Percentiles rank a stretch among this genome's conserved stretches.
Evolutionary conservation across 2,797 vertebrate genomes (phyloP).

Genomic region (Sebastes taczanowskii): DNA sequence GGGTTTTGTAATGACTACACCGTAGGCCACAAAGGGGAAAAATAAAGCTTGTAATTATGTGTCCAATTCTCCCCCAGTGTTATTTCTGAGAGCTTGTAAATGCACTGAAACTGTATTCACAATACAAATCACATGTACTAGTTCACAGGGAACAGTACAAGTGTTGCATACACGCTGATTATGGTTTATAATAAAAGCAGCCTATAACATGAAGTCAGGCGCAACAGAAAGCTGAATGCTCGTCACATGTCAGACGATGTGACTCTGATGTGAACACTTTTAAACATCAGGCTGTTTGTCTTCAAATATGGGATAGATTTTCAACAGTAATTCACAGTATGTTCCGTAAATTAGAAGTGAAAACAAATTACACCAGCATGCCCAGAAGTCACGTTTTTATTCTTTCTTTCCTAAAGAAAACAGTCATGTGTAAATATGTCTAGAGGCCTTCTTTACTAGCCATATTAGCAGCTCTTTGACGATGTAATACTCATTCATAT

Average conservation of each 20-base stretch:
- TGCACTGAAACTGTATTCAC: neutral
- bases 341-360: neutral
- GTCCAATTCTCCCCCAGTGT: too few relatives aligned
- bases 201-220: too few relatives aligned
- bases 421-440: neutral
- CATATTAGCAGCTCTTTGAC: too few relatives aligned
- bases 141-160: neutral
- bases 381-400: neutral
- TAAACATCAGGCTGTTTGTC: neutral
- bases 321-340: neutral
- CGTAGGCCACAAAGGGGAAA: too few relatives aligned
- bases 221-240: neutral
- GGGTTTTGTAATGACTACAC: too few relatives aligned
- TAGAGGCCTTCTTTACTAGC: neutral
- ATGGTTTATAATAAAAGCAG: too few relatives aligned
- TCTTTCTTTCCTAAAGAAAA: neutral
- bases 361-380: neutral
- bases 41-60: too few relatives aligned
- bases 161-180: too few relatives aligned
- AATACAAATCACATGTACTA: neutral
- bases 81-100: too few relatives aligned
- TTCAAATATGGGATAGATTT: too few relatives aligned
- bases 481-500: too few relatives aligned
- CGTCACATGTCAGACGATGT: neutral
- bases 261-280: neutral